phyloP scores from a whole-genome alignment of 2,888 invertebrate genomes.

The Diaphora mendica region DNA sequence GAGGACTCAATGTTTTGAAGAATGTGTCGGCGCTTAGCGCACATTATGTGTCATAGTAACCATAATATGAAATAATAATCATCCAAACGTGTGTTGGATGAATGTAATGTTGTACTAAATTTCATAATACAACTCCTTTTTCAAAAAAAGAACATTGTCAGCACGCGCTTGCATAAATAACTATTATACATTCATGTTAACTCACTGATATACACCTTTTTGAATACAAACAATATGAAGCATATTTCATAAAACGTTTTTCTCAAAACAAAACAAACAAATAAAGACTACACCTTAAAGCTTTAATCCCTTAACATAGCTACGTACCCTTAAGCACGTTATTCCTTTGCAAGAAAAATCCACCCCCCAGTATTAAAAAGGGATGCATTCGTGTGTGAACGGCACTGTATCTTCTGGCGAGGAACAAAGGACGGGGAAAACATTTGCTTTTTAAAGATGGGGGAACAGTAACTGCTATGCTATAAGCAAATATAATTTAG shows the following conservation, averaged over 20 bases:
- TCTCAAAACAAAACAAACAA: constrained; percentile 17
- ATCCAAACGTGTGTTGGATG: too few species aligned
- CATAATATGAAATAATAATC: too few species aligned
- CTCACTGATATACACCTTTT: not conserved
- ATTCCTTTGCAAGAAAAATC: constrained; percentile 77
- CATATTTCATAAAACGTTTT: not conserved
- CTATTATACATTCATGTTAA: not conserved
- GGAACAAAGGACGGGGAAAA: constrained; percentile 79
- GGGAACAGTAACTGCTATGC: constrained; percentile 45
- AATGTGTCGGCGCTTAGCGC: too few species aligned
- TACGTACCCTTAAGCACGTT: constrained; percentile 53
- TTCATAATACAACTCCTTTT: too few species aligned
- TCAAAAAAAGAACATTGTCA: too few species aligned
- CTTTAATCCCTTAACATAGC: constrained; percentile 44
- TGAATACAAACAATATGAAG: not conserved
- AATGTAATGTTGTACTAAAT: too few species aligned
- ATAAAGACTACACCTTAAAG: constrained; percentile 30
- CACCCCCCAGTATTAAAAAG: constrained; percentile 77
- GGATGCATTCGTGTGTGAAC: constrained; percentile 82
- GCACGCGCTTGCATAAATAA: too few species aligned
- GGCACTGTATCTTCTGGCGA: constrained; percentile 75
- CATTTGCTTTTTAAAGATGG: constrained; percentile 64
- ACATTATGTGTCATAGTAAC: too few species aligned
- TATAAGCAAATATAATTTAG: constrained; percentile 19
- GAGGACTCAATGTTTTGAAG: too few species aligned